A percentile compares a stretch with the other conserved stretches of the same genome.
Conservation (phyloP, 2,888 invertebrate genomes). For the Psylliodes chrysocephalus region DNA sequence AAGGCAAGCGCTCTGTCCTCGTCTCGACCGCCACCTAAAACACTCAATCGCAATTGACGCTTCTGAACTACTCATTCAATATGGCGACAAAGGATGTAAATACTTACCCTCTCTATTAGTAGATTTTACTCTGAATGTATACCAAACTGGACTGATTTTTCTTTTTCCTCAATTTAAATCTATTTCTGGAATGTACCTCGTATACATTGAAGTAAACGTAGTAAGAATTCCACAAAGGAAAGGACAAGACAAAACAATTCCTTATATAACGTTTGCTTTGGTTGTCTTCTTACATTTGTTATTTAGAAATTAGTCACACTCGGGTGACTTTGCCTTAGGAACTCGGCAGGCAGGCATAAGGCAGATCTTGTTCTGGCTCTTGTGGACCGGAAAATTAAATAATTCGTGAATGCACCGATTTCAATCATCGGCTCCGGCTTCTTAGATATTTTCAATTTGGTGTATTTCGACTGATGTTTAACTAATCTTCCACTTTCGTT, state of each 20-base stretch:
- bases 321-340: slow-evolving; percentile 58
- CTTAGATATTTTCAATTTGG: slow-evolving; percentile 48
- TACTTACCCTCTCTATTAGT: no score
- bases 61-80: no score
- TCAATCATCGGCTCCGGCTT: slow-evolving; percentile 53
- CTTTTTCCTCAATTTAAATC: no score
- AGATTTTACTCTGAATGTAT: no score
- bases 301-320: slow-evolving; percentile 59
- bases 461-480: slow-evolving; percentile 45
- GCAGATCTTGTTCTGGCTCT: slow-evolving; percentile 61
- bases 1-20: no score
- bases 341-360: no score
- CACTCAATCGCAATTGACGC: no score
- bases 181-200: no score
- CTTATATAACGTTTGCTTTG: slow-evolving; percentile 9
- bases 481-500: slow-evolving; percentile 41
- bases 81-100: no score
- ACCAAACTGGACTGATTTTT: no score
- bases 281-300: slow-evolving; percentile 50
- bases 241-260: slow-evolving; percentile 31
- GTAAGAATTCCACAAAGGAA: slow-evolving; percentile 23
- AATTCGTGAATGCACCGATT: slow-evolving; percentile 60
- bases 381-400: slow-evolving; percentile 64
- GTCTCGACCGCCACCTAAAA: no score
- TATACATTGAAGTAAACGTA: neutral